Evolutionary conservation across 2,113 vertebrate species (phyloP).

Genomic region (Gasterosteus nipponicus): DNA sequence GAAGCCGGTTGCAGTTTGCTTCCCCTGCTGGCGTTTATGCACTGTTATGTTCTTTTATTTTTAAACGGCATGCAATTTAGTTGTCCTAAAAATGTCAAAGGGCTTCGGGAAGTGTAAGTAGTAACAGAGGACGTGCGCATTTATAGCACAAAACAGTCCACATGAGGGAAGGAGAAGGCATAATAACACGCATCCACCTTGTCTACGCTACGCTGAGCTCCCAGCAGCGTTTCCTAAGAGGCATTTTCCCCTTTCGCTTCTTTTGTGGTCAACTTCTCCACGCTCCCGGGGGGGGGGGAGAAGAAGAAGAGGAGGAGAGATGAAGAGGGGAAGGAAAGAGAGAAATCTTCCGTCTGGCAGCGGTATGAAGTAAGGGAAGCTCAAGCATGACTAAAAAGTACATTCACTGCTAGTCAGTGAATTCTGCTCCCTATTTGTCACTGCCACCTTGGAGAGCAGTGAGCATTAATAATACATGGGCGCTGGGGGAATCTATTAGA

Average conservation of each 20-base stretch:
- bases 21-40: not conserved
- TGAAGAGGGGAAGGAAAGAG: conserved; percentile 37
- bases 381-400: conserved; percentile 99
- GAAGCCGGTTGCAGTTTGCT: not conserved
- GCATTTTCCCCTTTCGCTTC: not conserved
- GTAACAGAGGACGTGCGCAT: not conserved
- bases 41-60: not conserved
- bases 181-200: not conserved
- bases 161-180: not conserved
- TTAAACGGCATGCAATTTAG: not conserved
- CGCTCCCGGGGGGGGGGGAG: conserved; percentile 25
- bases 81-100: not conserved
- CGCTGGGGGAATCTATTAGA: conserved; percentile 96
- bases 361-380: conserved; percentile 89
- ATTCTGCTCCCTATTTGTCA: conserved; percentile 98
- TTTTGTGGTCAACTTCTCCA: conserved; percentile 29
- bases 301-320: conserved; percentile 27
- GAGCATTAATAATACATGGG: conserved; percentile 99
- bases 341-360: conserved; percentile 87
- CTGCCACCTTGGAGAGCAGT: conserved; percentile 95
- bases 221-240: conserved; percentile 1
- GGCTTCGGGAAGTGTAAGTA: not conserved
- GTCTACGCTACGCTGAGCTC: not conserved
- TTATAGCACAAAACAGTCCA: not conserved
- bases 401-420: conserved; percentile 97